These are phyloP conservation scores for Sebastes hubbsi DNA, from an alignment of 2,797 vertebrate genomes.

Conservation along the genomic window DNA sequence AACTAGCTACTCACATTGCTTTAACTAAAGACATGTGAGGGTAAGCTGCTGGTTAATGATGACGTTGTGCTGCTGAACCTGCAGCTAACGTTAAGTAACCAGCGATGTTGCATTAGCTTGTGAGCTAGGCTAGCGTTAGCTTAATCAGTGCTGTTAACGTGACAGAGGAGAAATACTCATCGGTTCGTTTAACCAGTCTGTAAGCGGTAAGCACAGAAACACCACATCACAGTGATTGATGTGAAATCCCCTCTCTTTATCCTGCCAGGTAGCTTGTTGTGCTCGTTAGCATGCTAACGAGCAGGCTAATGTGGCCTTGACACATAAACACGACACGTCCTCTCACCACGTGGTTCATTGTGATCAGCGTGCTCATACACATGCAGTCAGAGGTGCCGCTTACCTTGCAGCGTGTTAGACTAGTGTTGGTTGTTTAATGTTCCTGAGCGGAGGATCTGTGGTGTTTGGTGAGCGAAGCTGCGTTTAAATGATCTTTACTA, in stretches of 20 bases:
- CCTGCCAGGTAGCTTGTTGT: neutral
- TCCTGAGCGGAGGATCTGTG: neutral
- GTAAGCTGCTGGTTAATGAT: neutral
- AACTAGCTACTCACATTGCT: rapidly evolving
- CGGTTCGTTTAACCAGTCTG: rapidly evolving
- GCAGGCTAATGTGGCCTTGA: constrained; percentile 60
- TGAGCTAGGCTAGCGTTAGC: constrained; percentile 20
- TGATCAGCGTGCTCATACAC: too few relatives aligned
- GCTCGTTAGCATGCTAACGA: constrained; percentile 50
- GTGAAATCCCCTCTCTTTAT: rapidly evolving
- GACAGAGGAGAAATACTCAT: neutral
- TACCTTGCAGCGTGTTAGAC: constrained; percentile 34
- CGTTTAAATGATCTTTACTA: constrained; percentile 38
- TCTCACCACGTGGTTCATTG: rapidly evolving
- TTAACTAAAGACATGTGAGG: neutral
- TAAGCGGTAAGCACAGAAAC: rapidly evolving
- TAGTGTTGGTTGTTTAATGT: rapidly evolving
- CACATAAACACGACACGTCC: neutral
- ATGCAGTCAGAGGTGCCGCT: rapidly evolving
- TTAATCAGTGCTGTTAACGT: too few relatives aligned
- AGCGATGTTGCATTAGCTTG: neutral
- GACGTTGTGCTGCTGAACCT: neutral
- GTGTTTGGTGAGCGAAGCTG: constrained; percentile 1
- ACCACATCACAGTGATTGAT: rapidly evolving
- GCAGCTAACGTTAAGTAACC: neutral